Evolutionary conservation across 2,888 invertebrate genomes (phyloP), one percentile per base, ranked within the genome.

Genomic region (Drosophila ezoana): DNA sequence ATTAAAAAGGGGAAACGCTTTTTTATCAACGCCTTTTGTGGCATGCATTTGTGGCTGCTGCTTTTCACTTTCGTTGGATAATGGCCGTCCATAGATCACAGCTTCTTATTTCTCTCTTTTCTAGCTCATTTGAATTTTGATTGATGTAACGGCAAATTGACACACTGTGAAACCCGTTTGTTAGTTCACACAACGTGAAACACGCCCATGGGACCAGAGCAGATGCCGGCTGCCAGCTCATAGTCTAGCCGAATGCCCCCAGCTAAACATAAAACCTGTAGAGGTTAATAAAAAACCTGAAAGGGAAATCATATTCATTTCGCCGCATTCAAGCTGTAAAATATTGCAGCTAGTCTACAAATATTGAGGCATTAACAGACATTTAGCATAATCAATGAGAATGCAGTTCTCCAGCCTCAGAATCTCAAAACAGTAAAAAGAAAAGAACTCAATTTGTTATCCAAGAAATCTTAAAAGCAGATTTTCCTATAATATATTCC

Each of bases 81-180:
- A 60, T 62, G 56, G 28, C n/a, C 59, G 28, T 41, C 53, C 56
- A 67, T 77, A 69, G 62, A 77, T 66, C 65, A 74, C 54, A 64
- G 41, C 35, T n/a, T 37, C 33, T 32, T 47, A 4, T 33, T 41
- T 5, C 6, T n/a, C 18, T 8, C 1, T 23, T 37, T 23, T 11
- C 48, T 40, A 65, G 70, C 69, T 72, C 67, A 82, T 72, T 83
- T 71, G 53, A 54, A 74, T 76, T 72, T 72, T 76, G 86, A 81
- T 83, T 72, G 76, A 86, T 83, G 86, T 78, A 85, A 75, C 82
- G 68, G 74, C 59, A 72, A 48, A 64, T 38, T 32, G 23, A 28
- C 18, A 49, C 37, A 66, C 51, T 51, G 57, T 52, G 44, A 65
- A 83, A 86, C 83, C 72, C 62, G 83, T 83, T 83, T 74, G 56